A percentile compares a stretch with the other conserved stretches of the same genome.
Conservation (phyloP, 2,888 invertebrate genomes). For the Pollenia labialis region DNA sequence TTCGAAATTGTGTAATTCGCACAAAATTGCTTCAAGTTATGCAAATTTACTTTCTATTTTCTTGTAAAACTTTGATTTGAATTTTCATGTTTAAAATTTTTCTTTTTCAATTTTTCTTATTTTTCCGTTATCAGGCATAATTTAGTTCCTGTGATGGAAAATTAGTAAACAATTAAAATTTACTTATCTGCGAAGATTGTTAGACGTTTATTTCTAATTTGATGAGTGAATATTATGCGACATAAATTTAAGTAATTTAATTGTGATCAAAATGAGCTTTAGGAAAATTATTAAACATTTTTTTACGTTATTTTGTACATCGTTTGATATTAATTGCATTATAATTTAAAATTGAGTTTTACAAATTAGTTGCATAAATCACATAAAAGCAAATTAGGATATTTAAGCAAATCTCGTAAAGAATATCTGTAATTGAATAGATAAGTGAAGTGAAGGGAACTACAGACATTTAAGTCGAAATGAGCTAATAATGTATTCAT, state of each 20-base stretch:
- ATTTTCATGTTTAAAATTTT: background rate
- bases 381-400: too few species aligned
- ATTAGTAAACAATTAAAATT: conserved; percentile 15
- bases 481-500: too few species aligned
- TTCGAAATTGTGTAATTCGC: background rate
- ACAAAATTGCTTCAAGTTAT: conserved; percentile 11
- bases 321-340: too few species aligned
- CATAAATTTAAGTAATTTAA: background rate
- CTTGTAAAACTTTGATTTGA: conserved; percentile 20
- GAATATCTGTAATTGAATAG: too few species aligned
- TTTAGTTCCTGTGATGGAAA: background rate
- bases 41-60: conserved; percentile 49
- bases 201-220: background rate
- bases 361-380: too few species aligned
- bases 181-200: background rate
- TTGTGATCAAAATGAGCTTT: too few species aligned
- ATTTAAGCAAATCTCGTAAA: too few species aligned
- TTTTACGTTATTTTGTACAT: too few species aligned
- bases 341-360: too few species aligned
- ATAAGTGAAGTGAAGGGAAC: too few species aligned
- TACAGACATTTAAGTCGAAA: too few species aligned
- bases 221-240: background rate
- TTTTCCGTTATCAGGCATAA: background rate
- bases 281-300: too few species aligned
- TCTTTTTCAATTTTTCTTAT: background rate